Evolutionary conservation across 2,113 vertebrate genomes (phyloP).

Genomic region (Probosciger aterrimus): DNA sequence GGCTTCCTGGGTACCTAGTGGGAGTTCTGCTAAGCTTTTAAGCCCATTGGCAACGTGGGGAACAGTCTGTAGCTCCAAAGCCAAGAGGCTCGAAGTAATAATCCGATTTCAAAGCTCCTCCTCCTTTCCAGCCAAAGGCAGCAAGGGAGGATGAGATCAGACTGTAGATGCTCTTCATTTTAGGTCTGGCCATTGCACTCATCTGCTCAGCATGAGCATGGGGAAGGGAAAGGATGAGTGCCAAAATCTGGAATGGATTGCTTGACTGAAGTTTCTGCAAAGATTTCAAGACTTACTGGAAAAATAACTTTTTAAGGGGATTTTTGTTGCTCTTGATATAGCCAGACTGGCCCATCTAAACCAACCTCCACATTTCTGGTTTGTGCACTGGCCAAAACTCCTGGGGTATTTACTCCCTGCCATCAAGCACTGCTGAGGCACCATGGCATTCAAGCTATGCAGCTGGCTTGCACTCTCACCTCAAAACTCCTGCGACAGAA

Average conservation of each 20-base stretch:
- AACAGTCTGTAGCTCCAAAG: conserved; percentile 69
- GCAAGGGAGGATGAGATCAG: conserved; percentile 65
- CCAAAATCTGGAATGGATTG: conserved; percentile 58
- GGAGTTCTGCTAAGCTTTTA: conserved; percentile 72
- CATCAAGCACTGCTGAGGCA: neutral
- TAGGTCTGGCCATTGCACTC: conserved; percentile 43
- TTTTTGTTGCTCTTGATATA: neutral
- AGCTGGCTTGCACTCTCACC: neutral
- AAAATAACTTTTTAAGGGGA: neutral
- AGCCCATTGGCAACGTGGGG: conserved; percentile 68
- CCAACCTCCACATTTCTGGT: neutral
- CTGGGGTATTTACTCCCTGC: neutral
- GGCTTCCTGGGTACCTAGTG: conserved; percentile 70
- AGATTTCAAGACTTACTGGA: neutral
- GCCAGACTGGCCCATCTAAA: neutral
- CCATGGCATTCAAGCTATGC: neutral
- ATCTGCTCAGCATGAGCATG: conserved; percentile 40
- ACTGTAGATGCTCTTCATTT: conserved; percentile 63
- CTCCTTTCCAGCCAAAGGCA: conserved; percentile 59
- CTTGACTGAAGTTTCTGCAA: conserved; percentile 5
- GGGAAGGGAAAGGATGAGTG: conserved; percentile 8
- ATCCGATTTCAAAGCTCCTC: conserved; percentile 68
- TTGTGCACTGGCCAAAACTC: neutral
- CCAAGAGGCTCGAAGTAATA: conserved; percentile 67
- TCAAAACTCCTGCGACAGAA: neutral